A percentile compares a stretch with the other conserved stretches of the same genome.
Evolutionary conservation across 1,140 invertebrate species (phyloP).

Genomic region (Drosophila kurseongensis): DNA sequence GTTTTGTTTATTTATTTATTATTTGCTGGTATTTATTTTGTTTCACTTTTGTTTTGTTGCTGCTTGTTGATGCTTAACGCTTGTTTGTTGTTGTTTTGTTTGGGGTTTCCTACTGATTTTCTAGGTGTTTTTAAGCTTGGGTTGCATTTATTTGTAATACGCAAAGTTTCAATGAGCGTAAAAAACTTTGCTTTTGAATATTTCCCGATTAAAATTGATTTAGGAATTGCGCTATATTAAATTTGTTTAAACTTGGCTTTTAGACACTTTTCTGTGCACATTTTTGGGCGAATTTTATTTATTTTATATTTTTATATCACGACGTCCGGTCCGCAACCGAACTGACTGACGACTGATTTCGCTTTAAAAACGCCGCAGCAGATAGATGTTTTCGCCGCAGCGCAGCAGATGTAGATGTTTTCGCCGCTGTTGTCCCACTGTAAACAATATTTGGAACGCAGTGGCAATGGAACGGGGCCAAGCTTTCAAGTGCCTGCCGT

Average conservation of each 20-base stretch:
- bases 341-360: too few species aligned
- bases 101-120: conserved; percentile 2
- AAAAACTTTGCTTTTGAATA: neutral
- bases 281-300: too few species aligned
- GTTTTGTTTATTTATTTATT: conserved; percentile 36
- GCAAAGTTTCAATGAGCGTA: conserved; percentile 58
- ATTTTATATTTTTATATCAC: too few species aligned
- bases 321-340: too few species aligned
- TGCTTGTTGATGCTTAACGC: conserved; percentile 11
- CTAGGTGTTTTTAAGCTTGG: neutral
- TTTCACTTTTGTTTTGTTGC: conserved; percentile 35
- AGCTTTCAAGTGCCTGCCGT: conserved; percentile 1
- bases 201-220: too few species aligned
- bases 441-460: conserved; percentile 12
- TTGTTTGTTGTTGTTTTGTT: conserved; percentile 5
- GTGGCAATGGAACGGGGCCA: conserved; percentile 8
- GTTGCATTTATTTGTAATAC: conserved; percentile 47
- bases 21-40: conserved; percentile 35
- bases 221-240: too few species aligned
- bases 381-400: too few species aligned
- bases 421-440: neutral
- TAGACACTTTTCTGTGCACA: too few species aligned
- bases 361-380: too few species aligned
- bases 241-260: too few species aligned
- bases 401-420: too few species aligned